These are phyloP conservation scores for Coelinius sp. DNA, from an alignment of 2,888 invertebrate genomes.

Conservation along the genomic window DNA sequence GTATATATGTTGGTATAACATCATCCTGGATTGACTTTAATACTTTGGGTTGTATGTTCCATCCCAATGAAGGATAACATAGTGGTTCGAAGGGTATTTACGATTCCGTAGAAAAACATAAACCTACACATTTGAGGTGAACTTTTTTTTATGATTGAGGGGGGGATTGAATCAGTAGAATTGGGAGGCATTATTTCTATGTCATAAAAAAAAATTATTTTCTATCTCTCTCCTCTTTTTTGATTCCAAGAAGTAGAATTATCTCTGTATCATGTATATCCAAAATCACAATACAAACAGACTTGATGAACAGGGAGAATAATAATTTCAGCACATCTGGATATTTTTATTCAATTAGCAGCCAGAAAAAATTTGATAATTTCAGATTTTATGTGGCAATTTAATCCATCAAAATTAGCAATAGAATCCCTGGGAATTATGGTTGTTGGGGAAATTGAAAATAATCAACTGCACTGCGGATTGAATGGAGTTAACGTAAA, in stretches of 20 bases:
- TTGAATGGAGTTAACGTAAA: not conserved
- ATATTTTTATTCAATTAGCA: no score
- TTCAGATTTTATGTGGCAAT: not conserved
- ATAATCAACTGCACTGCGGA: not conserved
- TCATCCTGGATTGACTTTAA: constrained; percentile 3
- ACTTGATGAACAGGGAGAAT: no score
- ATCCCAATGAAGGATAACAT: constrained; percentile 13
- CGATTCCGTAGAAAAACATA: constrained; percentile 67
- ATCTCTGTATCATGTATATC: no score
- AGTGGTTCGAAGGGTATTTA: constrained; percentile 52
- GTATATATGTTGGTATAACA: constrained; percentile 1
- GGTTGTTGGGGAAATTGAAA: not conserved
- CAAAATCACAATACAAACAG: no score
- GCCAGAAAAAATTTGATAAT: not conserved
- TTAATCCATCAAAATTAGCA: not conserved
- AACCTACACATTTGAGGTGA: constrained; percentile 60
- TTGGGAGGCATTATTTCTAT: not conserved
- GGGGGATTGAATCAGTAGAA: not conserved
- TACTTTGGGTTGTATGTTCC: not conserved
- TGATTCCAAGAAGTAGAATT: not conserved
- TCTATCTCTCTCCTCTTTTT: not conserved
- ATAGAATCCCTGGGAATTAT: not conserved
- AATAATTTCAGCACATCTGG: no score
- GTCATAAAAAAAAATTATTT: not conserved
- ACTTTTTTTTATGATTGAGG: constrained; percentile 51